Percentiles rank a stretch among this genome's conserved stretches.
Conservation (phyloP, 2,797 vertebrate genomes). For the Neopelma chrysocephalum region DNA sequence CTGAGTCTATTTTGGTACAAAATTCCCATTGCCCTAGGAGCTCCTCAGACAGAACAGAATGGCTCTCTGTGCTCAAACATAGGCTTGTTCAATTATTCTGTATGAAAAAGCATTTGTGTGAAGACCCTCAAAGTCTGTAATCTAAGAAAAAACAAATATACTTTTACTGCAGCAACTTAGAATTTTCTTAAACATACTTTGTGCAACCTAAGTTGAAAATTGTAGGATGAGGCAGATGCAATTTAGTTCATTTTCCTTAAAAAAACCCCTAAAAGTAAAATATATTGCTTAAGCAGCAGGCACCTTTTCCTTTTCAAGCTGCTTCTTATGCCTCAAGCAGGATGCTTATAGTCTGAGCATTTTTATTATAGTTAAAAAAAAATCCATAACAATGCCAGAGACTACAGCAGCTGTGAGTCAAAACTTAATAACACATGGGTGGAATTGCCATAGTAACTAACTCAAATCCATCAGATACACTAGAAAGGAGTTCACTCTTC, state of each 20-base stretch:
- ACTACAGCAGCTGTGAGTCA: conserved; percentile 66
- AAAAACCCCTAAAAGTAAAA: conserved; percentile 62
- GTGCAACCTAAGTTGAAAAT: conserved; percentile 52
- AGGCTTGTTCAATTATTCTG: neutral
- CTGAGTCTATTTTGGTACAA: neutral
- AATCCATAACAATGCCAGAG: conserved; percentile 7
- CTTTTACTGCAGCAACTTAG: conserved; percentile 12
- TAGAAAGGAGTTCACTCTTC: neutral
- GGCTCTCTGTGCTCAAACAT: neutral
- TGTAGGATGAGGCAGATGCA: conserved; percentile 57
- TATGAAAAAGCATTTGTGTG: neutral
- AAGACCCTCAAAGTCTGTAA: conserved; percentile 25
- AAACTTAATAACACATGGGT: conserved; percentile 52
- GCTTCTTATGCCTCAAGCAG: conserved; percentile 57
- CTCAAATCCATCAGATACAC: neutral
- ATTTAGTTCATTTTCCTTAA: conserved; percentile 51
- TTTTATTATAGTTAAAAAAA: conserved; percentile 57
- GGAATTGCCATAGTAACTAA: conserved; percentile 59
- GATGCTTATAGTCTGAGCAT: conserved; percentile 41
- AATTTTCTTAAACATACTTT: conserved; percentile 38
- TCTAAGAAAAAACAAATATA: conserved; percentile 18
- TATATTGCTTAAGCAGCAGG: conserved; percentile 49
- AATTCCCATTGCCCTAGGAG: neutral
- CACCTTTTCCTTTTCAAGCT: conserved; percentile 40
- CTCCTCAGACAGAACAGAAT: neutral